Evolutionary conservation across 2,888 invertebrate species (phyloP), one percentile per base, ranked within the genome.

Genomic region (Proisotoma minuta): DNA sequence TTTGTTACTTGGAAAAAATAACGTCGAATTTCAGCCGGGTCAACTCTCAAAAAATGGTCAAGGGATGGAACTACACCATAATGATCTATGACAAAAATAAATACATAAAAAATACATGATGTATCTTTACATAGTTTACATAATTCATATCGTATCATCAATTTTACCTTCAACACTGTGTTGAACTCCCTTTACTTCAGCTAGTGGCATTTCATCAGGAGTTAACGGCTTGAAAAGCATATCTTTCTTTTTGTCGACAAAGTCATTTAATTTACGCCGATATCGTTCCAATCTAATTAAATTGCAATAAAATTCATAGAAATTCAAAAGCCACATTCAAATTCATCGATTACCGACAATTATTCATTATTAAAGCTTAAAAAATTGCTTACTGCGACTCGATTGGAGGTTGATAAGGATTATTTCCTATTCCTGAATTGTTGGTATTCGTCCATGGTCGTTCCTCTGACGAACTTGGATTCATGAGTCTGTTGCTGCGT

Each of bases 1-100:
- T 5, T 39, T 39, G 23, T 81, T 81, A 91, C 91, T 83, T 88
- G 85, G 80, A 87, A 86, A 77, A 93, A 90, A 80, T 90, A 87
- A 64, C 87, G 84, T 66, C 87, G 81, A 69, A 89, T 83, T 61
- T 87, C 87, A 20, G 84, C 82, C 75, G 88, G 87, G 74, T 92
- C 91, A 74, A 89, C 85, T 76, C 84, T 86, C 74, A 91, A 82
- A 77, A 89, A 94, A 57, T 85, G 86, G 78, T 94, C 94, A 78
- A 89, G 85, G 0, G 93, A 90, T 65, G 94, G 92, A 83, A 91
- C 86, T 70, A 89, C 82, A 22, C 89, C 89, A 82, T 83, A 89
- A 76, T 85, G 82, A 78, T 88, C 87, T 87, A 80, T 52, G 82
- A 81, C 12, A 10, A 8, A 64, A 68, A 64, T 51, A 64, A n/a